These are phyloP conservation scores for Sinocyclocheilus grahami DNA, from an alignment of 2,113 vertebrate genomes.

Conservation along the genomic window DNA sequence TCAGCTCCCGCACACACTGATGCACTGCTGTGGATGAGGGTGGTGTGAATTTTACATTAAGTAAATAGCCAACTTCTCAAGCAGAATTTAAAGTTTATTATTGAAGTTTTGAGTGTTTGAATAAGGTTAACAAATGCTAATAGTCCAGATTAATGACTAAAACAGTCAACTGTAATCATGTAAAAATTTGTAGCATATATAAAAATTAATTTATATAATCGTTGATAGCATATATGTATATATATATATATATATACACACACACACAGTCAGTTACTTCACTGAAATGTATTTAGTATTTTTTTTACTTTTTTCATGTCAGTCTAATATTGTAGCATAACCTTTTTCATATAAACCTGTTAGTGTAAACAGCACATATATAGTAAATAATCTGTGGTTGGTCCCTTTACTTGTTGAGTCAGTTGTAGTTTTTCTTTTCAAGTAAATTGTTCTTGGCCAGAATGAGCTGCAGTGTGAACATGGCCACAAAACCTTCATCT, in stretches of 20 bases:
- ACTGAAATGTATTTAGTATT: too few species aligned
- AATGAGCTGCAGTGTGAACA: background rate
- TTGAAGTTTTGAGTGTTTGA: background rate
- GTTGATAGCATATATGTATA: too few species aligned
- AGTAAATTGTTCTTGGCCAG: background rate
- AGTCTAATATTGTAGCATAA: background rate
- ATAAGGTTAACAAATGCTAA: background rate
- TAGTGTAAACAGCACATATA: background rate
- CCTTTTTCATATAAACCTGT: background rate
- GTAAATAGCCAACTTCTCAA: background rate
- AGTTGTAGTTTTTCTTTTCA: background rate
- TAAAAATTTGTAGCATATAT: background rate
- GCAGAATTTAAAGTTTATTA: background rate
- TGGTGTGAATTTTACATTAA: background rate
- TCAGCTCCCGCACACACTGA: constrained; percentile 17
- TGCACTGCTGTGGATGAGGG: constrained; percentile 27
- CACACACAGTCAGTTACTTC: too few species aligned
- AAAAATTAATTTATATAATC: too few species aligned
- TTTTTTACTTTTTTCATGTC: background rate
- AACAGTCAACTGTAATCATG: background rate
- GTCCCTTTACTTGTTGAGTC: background rate
- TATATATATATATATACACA: too few species aligned
- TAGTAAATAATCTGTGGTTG: background rate
- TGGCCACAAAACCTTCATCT: background rate
- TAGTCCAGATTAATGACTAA: background rate